These are phyloP conservation scores for Coleophora deauratella DNA, from an alignment of 2,888 invertebrate species.

Conservation along the genomic window DNA sequence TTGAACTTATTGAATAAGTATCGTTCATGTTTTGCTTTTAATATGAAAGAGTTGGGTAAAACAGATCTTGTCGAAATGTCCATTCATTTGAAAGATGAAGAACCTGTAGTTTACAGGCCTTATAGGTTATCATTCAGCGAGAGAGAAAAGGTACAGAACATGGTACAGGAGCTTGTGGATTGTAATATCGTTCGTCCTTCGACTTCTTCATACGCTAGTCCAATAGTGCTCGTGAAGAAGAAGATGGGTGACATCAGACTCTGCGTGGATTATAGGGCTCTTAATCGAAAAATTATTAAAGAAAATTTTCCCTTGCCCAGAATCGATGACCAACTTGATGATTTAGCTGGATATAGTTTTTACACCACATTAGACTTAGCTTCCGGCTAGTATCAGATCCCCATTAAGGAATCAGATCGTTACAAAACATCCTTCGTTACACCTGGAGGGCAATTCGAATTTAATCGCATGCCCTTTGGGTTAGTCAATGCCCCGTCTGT, in stretches of 20 bases:
- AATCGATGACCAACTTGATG: slow-evolving; percentile 16
- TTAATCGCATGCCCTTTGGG: slow-evolving; percentile 14
- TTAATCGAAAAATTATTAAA: slow-evolving; percentile 11
- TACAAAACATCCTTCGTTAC: slow-evolving; percentile 10
- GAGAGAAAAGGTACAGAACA: slow-evolving; percentile 3
- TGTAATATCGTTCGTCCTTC: slow-evolving; percentile 4
- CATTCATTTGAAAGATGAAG: slow-evolving; percentile 7
- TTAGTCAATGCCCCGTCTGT: slow-evolving; percentile 12
- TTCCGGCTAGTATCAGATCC: slow-evolving; percentile 17
- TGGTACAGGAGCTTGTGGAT: slow-evolving; percentile 6
- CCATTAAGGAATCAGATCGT: slow-evolving; percentile 16
- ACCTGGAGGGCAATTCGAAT: slow-evolving; percentile 13
- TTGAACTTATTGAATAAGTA: slow-evolving; percentile 6
- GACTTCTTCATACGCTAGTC: slow-evolving; percentile 4
- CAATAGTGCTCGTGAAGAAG: slow-evolving; percentile 8
- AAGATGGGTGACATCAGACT: slow-evolving; percentile 18
- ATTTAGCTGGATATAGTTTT: slow-evolving; percentile 7
- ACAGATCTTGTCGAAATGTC: slow-evolving; percentile 10
- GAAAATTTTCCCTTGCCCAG: slow-evolving; percentile 14
- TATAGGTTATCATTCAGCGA: slow-evolving; percentile 10
- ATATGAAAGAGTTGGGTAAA: slow-evolving; percentile 6
- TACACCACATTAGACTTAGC: slow-evolving; percentile 11
- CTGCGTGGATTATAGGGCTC: slow-evolving; percentile 9
- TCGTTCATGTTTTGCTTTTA: slow-evolving; percentile 12
- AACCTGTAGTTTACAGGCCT: slow-evolving; percentile 8